Percentiles rank a stretch among this genome's conserved stretches.
phyloP scores from a whole-genome alignment of 1,140 invertebrate species.

The Aricia agestis region DNA sequence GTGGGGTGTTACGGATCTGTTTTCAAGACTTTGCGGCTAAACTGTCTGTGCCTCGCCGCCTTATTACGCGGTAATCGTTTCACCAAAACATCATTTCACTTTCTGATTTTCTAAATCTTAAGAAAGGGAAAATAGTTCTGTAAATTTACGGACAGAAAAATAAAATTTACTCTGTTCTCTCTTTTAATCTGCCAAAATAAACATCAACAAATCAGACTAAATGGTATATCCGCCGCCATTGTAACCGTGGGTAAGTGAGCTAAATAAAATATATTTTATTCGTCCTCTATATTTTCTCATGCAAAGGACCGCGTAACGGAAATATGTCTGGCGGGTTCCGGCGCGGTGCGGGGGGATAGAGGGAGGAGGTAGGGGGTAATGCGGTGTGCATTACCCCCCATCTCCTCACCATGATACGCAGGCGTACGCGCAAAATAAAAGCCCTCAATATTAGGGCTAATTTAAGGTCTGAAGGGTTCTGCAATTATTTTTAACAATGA shows the following conservation, averaged over 20 bases:
- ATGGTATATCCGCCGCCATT: neutral
- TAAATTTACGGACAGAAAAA: too few relatives aligned
- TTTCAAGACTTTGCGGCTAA: neutral
- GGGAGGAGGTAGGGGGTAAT: conserved; percentile 37
- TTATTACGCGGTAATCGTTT: too few relatives aligned
- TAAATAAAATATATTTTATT: neutral
- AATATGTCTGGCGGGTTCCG: conserved; percentile 62
- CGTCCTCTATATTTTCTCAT: neutral
- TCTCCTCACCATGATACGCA: conserved; percentile 61
- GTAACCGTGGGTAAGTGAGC: neutral
- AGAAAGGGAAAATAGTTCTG: too few relatives aligned
- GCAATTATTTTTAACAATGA: too few relatives aligned
- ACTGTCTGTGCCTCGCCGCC: neutral
- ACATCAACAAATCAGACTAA: neutral
- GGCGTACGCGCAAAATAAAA: neutral
- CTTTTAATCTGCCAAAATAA: neutral
- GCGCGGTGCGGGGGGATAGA: conserved; percentile 12
- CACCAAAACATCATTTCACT: too few relatives aligned
- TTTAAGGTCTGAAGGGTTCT: neutral
- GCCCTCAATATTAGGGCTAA: neutral
- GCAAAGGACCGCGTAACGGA: conserved; percentile 36
- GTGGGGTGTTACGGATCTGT: neutral
- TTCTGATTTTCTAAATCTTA: too few relatives aligned
- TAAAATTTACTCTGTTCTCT: too few relatives aligned
- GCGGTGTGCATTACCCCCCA: too few relatives aligned